These are phyloP conservation scores for Prionailurus viverrinus DNA, from an alignment of 2,113 vertebrate species.

Conservation along the genomic window DNA sequence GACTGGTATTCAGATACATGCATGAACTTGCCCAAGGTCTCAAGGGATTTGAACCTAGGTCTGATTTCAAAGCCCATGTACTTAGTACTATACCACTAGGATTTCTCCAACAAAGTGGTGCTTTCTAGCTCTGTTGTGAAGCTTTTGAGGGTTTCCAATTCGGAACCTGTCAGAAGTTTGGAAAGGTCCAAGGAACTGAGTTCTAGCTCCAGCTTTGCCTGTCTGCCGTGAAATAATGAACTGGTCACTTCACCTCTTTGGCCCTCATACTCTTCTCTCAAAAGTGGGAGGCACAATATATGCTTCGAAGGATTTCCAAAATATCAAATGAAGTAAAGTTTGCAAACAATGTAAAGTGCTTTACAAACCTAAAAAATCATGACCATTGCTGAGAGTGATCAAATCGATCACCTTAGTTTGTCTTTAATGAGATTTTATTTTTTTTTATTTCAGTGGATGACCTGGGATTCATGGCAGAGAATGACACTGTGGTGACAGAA, in stretches of 20 bases:
- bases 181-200: not conserved
- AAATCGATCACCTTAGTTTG: not conserved
- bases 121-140: not conserved
- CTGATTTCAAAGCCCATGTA: constrained; percentile 1
- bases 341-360: not conserved
- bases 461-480: constrained; percentile 50
- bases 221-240: not conserved
- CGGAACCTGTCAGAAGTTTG: not conserved
- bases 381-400: not conserved
- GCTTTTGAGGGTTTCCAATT: not conserved
- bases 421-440: not conserved
- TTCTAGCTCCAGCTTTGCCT: not conserved
- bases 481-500: constrained; percentile 53
- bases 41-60: not conserved
- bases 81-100: not conserved
- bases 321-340: not conserved
- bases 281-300: not conserved
- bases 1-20: not conserved
- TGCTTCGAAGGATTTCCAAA: not conserved
- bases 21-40: not conserved
- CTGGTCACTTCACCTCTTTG: not conserved
- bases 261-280: not conserved
- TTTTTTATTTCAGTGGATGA: not conserved
- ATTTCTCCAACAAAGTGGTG: not conserved
- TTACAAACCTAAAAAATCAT: not conserved